Evolutionary conservation across 53 echinoderm and acorn worm genomes (phyloP).

Genomic region (Luidia sarsii): DNA sequence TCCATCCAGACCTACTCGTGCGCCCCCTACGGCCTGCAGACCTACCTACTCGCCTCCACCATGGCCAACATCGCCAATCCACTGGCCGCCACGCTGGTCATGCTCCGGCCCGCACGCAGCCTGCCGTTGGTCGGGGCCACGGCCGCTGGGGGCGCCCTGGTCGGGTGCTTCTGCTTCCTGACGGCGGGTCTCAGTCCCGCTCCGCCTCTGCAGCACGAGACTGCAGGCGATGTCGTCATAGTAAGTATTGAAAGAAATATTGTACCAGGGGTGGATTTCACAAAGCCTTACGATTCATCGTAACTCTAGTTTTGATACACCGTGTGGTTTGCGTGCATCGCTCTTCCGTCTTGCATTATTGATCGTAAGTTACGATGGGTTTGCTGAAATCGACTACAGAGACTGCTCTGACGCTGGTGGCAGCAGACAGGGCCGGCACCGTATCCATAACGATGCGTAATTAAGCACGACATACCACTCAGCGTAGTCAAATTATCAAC

Average conservation of each 20-base stretch:
- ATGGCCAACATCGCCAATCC: constrained; percentile 85
- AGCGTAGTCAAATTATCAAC: too few species aligned
- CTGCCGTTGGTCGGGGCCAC: constrained; percentile 57
- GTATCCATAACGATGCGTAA: too few species aligned
- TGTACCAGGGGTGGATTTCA: too few species aligned
- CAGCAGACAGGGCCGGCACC: too few species aligned
- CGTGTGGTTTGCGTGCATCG: too few species aligned
- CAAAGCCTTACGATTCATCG: too few species aligned
- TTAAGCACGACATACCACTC: too few species aligned
- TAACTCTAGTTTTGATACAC: background rate
- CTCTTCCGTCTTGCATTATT: too few species aligned
- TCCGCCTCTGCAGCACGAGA: constrained; percentile 76
- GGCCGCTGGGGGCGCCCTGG: constrained; percentile 33
- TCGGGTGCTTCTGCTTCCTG: constrained; percentile 74
- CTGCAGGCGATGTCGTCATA: constrained; percentile 68
- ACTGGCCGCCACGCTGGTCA: constrained; percentile 74
- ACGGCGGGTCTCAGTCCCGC: constrained; percentile 81
- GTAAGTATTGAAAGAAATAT: constrained; percentile 58
- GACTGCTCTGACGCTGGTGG: too few species aligned
- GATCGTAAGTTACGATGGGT: too few species aligned
- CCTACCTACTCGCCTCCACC: constrained; percentile 90
- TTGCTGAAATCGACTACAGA: too few species aligned
- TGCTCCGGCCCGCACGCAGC: constrained; percentile 64
- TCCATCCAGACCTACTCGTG: constrained; percentile 91
- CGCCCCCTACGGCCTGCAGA: constrained; percentile 76